Evolutionary conservation across 2,888 invertebrate genomes (phyloP).

Genomic region (Cephus pygmeus): DNA sequence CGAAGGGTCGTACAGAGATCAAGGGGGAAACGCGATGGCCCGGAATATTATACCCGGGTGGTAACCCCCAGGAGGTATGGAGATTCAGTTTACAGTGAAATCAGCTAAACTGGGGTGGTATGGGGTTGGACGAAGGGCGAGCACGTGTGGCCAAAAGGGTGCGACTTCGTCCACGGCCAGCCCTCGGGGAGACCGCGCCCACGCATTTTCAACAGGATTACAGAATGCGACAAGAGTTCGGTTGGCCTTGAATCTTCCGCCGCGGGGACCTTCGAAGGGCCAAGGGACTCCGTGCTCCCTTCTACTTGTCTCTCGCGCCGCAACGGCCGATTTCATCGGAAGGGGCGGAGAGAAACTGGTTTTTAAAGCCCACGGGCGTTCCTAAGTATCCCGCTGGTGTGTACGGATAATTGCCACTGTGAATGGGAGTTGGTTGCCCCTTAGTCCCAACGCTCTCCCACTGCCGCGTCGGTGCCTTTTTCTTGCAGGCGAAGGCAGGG

Average conservation of each 20-base stretch:
- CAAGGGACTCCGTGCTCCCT: constrained; percentile 8
- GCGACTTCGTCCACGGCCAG: constrained; percentile 62
- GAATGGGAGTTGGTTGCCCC: constrained; percentile 1
- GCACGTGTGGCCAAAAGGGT: constrained; percentile 60
- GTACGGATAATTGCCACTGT: constrained; percentile 13
- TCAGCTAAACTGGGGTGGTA: not conserved
- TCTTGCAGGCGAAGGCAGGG: not conserved
- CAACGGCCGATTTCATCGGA: constrained; percentile 1
- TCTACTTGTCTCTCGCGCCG: constrained; percentile 10
- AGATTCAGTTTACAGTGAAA: not conserved
- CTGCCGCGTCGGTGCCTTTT: constrained; percentile 15
- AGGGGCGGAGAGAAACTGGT: constrained; percentile 36
- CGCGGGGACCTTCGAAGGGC: constrained; percentile 25
- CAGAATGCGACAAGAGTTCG: constrained; percentile 58
- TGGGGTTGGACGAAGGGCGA: constrained; percentile 54
- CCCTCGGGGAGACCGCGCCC: constrained; percentile 67
- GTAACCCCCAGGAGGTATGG: not conserved
- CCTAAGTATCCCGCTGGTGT: constrained; percentile 8
- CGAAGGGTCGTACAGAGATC: constrained; percentile 20
- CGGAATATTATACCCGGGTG: constrained; percentile 24
- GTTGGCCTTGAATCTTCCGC: constrained; percentile 48
- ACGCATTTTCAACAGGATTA: constrained; percentile 65
- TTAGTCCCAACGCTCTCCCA: not conserved
- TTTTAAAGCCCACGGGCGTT: constrained; percentile 28
- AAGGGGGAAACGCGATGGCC: constrained; percentile 32